Evolutionary conservation across 2,113 vertebrate genomes (phyloP).

Genomic region (Eubucco bourcierii): DNA sequence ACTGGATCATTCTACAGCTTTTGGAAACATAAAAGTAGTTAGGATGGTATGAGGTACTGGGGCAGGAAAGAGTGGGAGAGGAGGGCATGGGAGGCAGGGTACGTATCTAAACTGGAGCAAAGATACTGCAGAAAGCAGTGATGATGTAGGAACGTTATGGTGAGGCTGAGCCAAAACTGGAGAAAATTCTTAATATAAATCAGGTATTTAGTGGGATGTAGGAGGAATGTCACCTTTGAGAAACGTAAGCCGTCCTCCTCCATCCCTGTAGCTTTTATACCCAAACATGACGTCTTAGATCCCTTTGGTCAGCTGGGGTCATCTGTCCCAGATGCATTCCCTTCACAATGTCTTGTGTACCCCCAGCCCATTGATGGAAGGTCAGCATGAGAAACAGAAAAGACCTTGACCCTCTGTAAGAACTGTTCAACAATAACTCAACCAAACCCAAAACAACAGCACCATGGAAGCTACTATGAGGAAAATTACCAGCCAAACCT

Average conservation of each 20-base stretch:
- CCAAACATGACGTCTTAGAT: rapidly evolving
- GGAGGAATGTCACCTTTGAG: background rate
- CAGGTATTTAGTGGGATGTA: background rate
- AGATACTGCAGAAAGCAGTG: background rate
- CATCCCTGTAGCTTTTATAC: background rate
- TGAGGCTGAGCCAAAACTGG: background rate
- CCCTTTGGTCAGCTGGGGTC: rapidly evolving
- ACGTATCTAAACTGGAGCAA: background rate
- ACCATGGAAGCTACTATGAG: background rate
- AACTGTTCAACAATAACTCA: rapidly evolving
- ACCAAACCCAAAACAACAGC: background rate
- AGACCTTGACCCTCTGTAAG: background rate
- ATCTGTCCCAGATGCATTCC: background rate
- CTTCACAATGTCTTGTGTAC: background rate
- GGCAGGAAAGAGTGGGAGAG: background rate
- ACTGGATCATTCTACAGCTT: background rate
- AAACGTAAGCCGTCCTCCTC: rapidly evolving
- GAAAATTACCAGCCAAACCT: background rate
- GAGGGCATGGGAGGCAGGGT: background rate
- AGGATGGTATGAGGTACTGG: rapidly evolving
- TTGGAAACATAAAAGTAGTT: background rate
- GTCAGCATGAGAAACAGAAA: background rate
- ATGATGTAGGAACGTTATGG: rapidly evolving
- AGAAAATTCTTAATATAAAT: background rate
- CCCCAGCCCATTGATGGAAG: rapidly evolving